Evolutionary conservation across 1,140 invertebrate species (phyloP).

Genomic region (Tetramorium parvispinum): DNA sequence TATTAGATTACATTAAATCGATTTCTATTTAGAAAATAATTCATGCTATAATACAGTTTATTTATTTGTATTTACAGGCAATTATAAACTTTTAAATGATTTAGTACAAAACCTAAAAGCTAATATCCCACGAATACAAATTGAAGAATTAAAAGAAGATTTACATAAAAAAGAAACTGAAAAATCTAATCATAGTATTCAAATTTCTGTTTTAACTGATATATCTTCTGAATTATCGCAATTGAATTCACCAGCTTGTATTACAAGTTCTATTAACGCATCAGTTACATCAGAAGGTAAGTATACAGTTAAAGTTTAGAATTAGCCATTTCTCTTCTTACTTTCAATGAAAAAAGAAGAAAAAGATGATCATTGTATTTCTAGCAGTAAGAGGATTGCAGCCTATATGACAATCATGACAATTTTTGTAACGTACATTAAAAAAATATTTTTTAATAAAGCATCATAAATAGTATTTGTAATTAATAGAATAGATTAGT

Average conservation of each 20-base stretch:
- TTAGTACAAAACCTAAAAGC: not conserved
- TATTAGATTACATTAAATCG: constrained; percentile 3
- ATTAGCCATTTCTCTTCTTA: not conserved
- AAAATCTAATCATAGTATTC: not conserved
- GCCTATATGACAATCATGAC: too few species aligned
- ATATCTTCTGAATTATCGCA: not conserved
- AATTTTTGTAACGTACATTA: too few species aligned
- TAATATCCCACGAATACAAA: not conserved
- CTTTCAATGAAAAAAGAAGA: too few species aligned
- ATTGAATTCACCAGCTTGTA: not conserved
- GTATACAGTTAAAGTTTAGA: not conserved
- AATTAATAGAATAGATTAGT: too few species aligned
- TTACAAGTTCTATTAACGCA: not conserved
- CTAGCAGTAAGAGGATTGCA: too few species aligned
- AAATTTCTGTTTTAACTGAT: not conserved
- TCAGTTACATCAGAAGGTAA: not conserved
- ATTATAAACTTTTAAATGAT: not conserved
- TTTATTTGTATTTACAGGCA: not conserved
- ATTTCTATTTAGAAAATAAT: not conserved
- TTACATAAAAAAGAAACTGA: not conserved
- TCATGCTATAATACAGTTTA: not conserved
- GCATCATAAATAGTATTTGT: too few species aligned
- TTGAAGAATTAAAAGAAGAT: not conserved
- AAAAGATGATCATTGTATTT: too few species aligned
- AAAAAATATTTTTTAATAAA: too few species aligned